phyloP scores from a whole-genome alignment of 2,113 vertebrate genomes.

The Coturnix japonica region DNA sequence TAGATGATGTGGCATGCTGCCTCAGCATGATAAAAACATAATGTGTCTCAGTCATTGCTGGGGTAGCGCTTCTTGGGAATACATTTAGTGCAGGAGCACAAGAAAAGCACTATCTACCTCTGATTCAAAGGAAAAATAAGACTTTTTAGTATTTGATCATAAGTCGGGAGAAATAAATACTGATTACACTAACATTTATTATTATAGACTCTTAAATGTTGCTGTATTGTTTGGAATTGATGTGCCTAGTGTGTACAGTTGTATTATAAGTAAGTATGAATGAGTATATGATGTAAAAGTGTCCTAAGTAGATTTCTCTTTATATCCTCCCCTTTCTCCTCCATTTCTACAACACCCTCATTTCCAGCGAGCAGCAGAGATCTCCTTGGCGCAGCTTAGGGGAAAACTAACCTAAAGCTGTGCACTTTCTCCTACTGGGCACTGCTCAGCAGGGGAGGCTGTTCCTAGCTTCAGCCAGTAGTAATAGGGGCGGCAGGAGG shows the following conservation, averaged over 20 bases:
- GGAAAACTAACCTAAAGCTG: background rate
- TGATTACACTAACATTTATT: background rate
- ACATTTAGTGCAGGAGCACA: background rate
- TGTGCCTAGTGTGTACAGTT: background rate
- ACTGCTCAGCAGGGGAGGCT: background rate
- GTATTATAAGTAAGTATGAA: background rate
- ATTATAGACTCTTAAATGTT: background rate
- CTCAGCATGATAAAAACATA: background rate
- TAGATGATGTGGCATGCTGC: background rate
- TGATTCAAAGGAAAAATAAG: background rate
- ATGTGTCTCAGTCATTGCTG: background rate
- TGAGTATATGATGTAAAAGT: background rate
- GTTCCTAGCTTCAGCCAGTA: background rate
- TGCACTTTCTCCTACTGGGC: slow-evolving; percentile 55
- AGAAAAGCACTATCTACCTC: background rate
- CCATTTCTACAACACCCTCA: background rate
- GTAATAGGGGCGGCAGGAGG: background rate
- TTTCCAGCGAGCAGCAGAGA: background rate
- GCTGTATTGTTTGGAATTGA: background rate
- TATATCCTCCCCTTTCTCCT: background rate
- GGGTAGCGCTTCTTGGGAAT: background rate
- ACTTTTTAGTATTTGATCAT: background rate
- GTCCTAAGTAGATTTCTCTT: background rate
- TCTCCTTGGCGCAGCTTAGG: background rate
- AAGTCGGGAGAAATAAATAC: background rate